These are phyloP conservation scores for Incurvaria masculella DNA, from an alignment of 2,888 invertebrate species.

Conservation along the genomic window DNA sequence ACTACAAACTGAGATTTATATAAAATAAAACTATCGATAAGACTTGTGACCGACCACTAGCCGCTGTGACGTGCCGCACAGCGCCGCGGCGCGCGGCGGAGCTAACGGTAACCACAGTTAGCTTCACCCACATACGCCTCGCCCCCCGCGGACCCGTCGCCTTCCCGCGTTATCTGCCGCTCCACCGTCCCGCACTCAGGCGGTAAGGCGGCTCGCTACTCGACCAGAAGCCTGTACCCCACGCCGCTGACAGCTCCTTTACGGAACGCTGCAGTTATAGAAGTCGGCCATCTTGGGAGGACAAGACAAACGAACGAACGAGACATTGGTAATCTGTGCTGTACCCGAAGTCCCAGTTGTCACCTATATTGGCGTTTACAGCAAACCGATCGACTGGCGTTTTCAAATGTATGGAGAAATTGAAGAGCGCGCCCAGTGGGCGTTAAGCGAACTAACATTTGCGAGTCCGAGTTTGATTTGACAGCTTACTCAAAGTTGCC, in stretches of 20 bases:
- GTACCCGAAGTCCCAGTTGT: too few relatives aligned
- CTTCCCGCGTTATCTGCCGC: conserved; percentile 5
- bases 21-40: conserved; percentile 5
- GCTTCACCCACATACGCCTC: conserved; percentile 55
- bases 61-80: conserved; percentile 2
- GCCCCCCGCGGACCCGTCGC: conserved; percentile 40
- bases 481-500: too few relatives aligned
- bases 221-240: conserved; percentile 25
- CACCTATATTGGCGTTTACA: too few relatives aligned
- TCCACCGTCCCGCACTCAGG: too few relatives aligned
- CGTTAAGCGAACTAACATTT: too few relatives aligned
- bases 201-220: conserved; percentile 27
- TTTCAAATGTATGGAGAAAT: too few relatives aligned
- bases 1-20: conserved; percentile 8
- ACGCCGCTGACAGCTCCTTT: too few relatives aligned
- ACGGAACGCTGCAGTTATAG: too few relatives aligned
- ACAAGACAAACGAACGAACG: conserved; percentile 20
- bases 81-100: conserved; percentile 27
- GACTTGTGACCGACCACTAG: conserved; percentile 1
- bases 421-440: too few relatives aligned
- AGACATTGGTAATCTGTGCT: conserved; percentile 19
- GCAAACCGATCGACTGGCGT: too few relatives aligned
- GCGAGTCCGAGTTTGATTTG: too few relatives aligned
- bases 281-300: too few relatives aligned
- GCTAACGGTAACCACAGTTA: conserved; percentile 46